Base-by-base conservation (phyloP, 2,888 invertebrate genomes). In the Palloptera scutellata region DNA sequence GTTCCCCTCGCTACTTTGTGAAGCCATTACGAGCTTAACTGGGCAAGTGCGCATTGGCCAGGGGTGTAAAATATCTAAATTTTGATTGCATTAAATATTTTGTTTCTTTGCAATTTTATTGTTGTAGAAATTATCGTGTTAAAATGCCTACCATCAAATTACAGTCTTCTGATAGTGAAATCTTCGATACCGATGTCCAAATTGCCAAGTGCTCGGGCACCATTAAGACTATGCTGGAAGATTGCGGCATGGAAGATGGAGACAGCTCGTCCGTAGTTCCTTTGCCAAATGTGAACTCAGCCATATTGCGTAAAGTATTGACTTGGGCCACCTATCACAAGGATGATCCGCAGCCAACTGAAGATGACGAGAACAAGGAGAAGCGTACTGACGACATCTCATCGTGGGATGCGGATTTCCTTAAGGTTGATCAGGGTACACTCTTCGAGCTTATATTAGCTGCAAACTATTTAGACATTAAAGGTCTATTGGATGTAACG, bases 321-420 rank as follows among this genome's bases (percentile, higher is more conserved):
- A 93, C 94, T 74, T 96, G 95, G 95, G 95, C 95, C 0, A 94
- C 93, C 0, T 95, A 94, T 78, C 96, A 96, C 83, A 95, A 96
- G 86, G 93, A 99, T 80, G 98, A 99, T 84, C 96, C 97, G 30
- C 95, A 96, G 66, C 92, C 95, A 78, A 94, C 96, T 10, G 97
- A 97, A 85, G 98, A 99, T 78, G 97, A 98, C 80, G 98, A 98
- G 83, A 96, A 95, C 84, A 96, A 96, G 84, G 97, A 97, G 81
- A 98, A 98, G 81, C 88, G 98, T n/a, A 98, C 98, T 0, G 98
- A 99, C 83, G 98, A 99, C 81, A 99, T 99, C 75, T 95, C 95
- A 30, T 96, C 96, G 0, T 99, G 99, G 99, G 99, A 99, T 87
- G 96, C 97, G 0, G 98, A 99, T 84, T 99, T 99, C 81, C 87